phyloP scores from a whole-genome alignment of 2,888 invertebrate genomes.

The Agriopis leucophaearia region DNA sequence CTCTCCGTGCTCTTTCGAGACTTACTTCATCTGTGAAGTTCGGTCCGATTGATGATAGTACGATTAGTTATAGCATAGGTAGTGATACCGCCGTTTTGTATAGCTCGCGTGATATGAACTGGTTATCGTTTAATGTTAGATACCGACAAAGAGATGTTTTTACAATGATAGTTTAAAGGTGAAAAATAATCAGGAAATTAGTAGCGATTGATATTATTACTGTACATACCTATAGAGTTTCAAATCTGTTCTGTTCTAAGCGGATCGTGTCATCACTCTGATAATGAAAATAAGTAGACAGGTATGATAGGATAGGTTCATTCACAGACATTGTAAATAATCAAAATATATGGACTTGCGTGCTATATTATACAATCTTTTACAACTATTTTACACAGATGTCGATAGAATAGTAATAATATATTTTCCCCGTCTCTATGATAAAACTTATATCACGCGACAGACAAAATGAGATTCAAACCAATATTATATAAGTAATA shows the following conservation, averaged over 20 bases:
- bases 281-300: neutral
- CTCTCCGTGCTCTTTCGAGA: constrained; percentile 97
- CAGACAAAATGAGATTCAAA: constrained; percentile 16
- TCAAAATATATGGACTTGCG: constrained; percentile 8
- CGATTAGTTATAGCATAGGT: constrained; percentile 9
- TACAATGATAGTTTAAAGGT: neutral
- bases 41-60: constrained; percentile 77
- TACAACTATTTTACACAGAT: neutral
- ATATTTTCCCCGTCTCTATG: constrained; percentile 7
- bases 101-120: constrained; percentile 18
- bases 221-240: no score
- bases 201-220: no score
- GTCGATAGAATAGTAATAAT: neutral
- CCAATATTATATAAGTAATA: no score
- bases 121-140: neutral
- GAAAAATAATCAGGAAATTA: no score
- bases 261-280: neutral
- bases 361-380: neutral
- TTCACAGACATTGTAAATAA: neutral
- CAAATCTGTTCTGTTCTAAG: no score
- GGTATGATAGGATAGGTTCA: neutral
- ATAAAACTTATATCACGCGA: constrained; percentile 26
- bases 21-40: constrained; percentile 96
- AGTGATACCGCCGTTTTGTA: constrained; percentile 13
- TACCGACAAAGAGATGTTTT: neutral